Conservation (phyloP, 2,113 vertebrate genomes). For the Callionymus lyra region DNA sequence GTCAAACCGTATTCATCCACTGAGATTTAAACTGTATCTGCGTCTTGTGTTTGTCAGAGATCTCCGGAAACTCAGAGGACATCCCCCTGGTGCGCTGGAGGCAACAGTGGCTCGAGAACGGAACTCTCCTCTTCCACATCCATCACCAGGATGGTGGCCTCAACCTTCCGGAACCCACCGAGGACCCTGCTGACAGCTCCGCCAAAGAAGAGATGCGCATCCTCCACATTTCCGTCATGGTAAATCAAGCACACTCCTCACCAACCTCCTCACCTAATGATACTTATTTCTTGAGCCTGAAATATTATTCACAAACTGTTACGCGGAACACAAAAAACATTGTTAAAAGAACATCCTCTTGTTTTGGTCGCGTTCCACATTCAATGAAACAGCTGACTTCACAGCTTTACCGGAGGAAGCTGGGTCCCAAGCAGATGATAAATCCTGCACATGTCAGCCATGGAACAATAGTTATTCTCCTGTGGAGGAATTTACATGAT, state of each 20-base stretch:
- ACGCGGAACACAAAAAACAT: too few relatives aligned
- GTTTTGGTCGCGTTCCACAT: constrained; percentile 6
- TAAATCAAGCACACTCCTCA: constrained; percentile 31
- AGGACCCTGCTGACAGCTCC: constrained; percentile 79
- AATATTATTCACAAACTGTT: too few relatives aligned
- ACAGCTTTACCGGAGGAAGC: constrained; percentile 1
- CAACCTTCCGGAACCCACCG: constrained; percentile 79
- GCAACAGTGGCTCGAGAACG: constrained; percentile 97
- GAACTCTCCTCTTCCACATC: constrained; percentile 95
- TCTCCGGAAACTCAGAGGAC: constrained; percentile 93
- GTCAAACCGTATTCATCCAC: too few relatives aligned
- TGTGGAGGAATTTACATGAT: background rate
- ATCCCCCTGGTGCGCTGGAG: constrained; percentile 95
- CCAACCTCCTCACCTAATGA: background rate
- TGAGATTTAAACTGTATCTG: too few relatives aligned
- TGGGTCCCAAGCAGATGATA: constrained; percentile 7
- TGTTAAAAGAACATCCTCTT: constrained; percentile 4
- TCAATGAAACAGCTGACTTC: constrained; percentile 11
- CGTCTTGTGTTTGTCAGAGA: constrained; percentile 69
- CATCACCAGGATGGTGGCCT: constrained; percentile 91
- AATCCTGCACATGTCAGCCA: constrained; percentile 18
- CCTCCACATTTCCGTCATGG: constrained; percentile 98
- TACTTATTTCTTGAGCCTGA: background rate
- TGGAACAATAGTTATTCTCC: background rate
- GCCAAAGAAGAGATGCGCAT: constrained; percentile 93